Base-by-base conservation (phyloP, 2,113 vertebrate genomes). In the Corythoichthys intestinalis region DNA sequence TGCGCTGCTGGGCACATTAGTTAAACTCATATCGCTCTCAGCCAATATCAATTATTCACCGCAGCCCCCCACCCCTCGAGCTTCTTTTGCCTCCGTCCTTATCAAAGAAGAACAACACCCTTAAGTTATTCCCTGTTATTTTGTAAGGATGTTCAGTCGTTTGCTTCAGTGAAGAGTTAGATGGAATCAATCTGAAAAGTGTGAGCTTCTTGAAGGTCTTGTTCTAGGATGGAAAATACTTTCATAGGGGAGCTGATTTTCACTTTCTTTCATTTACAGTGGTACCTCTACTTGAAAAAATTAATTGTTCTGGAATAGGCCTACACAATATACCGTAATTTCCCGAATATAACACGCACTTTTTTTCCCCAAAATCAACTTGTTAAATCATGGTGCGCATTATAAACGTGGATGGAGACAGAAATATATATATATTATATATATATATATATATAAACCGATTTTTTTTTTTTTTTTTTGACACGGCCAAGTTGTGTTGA, bases 11-110 rank as follows among this genome's bases (percentile, higher is more conserved):
- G 91, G 90, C 91, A 92, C 92, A 92, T 93, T 92, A 93, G 89
- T 89, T 92, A 92, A 92, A 93, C 90, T 92, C 88, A 92, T 91
- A 91, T 88, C 85, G 91, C 91, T 91, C 91, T 92, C 89, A 92
- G 92, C 90, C 83, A 89, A 78, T 75, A 90, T 93, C 85, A 90
- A 92, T 93, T 91, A 92, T 93, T 93, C 83, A 93, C 67, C 76
- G 48, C 38, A 56, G 7, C 64, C 74, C 65, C 71, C 64, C 71
- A 17, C 37, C 61, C 65, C 39, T 34, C 70, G 2, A 58, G 56
- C 56, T 34, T 34, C 34, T 37, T 37, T 37, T 54, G n/a, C 78
- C 76, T 44, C 65, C 70, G 68, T 79, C 46, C 2, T 80, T 84
- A 82, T 83, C 83, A 86, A 89, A 82, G 79, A 66, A 84, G 83